These are phyloP conservation scores for Choristoneura fumiferana DNA, from an alignment of 1,140 invertebrate genomes.

Conservation along the genomic window DNA sequence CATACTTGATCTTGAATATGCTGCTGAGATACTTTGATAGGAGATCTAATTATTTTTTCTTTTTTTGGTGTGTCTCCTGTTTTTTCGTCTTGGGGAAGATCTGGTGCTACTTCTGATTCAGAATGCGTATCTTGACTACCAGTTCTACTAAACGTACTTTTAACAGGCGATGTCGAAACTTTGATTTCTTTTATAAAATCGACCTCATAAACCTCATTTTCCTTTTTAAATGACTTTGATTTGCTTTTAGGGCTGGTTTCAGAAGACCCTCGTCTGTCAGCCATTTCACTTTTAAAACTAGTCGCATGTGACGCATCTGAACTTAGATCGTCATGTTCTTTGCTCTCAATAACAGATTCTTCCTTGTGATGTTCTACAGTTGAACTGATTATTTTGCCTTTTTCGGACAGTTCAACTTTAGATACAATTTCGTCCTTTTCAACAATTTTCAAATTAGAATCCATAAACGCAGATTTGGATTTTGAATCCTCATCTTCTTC, in stretches of 20 bases:
- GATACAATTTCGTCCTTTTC: slow-evolving; percentile 74
- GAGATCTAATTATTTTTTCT: slow-evolving; percentile 65
- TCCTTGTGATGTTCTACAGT: slow-evolving; percentile 73
- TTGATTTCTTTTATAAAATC: slow-evolving; percentile 78
- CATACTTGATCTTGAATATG: slow-evolving; percentile 81
- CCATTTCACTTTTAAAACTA: slow-evolving; percentile 74
- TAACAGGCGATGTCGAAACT: slow-evolving; percentile 72
- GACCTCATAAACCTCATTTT: slow-evolving; percentile 75
- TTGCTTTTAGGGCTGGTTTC: slow-evolving; percentile 71
- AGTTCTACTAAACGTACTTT: slow-evolving; percentile 74
- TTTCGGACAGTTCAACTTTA: slow-evolving; percentile 70
- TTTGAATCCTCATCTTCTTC: slow-evolving; percentile 63
- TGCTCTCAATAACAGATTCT: slow-evolving; percentile 76
- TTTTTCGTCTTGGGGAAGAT: slow-evolving; percentile 70
- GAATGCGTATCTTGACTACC: slow-evolving; percentile 80
- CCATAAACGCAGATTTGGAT: slow-evolving; percentile 62
- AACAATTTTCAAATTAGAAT: slow-evolving; percentile 66
- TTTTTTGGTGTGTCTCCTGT: slow-evolving; percentile 59
- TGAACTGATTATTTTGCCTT: slow-evolving; percentile 71
- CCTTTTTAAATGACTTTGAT: slow-evolving; percentile 72
- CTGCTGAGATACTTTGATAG: slow-evolving; percentile 79
- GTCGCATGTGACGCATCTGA: slow-evolving; percentile 74
- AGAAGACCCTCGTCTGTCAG: slow-evolving; percentile 62
- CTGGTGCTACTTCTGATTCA: slow-evolving; percentile 77
- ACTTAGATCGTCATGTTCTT: slow-evolving; percentile 76